Evolutionary conservation across 2,113 vertebrate species (phyloP).

Genomic region (Pelobates fuscus): DNA sequence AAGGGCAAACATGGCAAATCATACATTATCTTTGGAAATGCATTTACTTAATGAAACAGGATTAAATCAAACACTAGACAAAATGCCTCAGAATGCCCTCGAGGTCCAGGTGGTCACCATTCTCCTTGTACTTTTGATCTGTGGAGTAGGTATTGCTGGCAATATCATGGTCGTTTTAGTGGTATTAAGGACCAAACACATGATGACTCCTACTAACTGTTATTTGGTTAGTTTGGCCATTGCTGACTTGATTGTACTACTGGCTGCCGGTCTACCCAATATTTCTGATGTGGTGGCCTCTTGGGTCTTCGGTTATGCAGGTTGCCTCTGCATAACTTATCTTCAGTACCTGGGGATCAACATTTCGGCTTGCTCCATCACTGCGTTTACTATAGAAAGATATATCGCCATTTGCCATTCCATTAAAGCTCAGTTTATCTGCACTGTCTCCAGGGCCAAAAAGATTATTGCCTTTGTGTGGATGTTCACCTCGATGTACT

Average conservation of each 20-base stretch:
- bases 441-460: constrained; percentile 79
- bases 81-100: constrained; percentile 72
- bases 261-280: constrained; percentile 78
- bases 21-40: constrained; percentile 17
- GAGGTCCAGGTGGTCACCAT: constrained; percentile 81
- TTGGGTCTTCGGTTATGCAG: constrained; percentile 79
- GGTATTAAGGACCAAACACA: constrained; percentile 78
- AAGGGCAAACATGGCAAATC: constrained; percentile 46
- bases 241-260: constrained; percentile 79
- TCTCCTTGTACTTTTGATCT: constrained; percentile 78
- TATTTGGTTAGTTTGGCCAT: constrained; percentile 83
- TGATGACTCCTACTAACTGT: constrained; percentile 86
- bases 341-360: constrained; percentile 86
- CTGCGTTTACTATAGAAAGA: constrained; percentile 79
- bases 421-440: constrained; percentile 79
- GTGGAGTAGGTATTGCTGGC: constrained; percentile 77
- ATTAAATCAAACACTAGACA: constrained; percentile 61
- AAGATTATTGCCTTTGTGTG: constrained; percentile 78
- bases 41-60: neutral
- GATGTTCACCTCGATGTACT: constrained; percentile 79
- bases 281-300: constrained; percentile 74
- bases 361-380: constrained; percentile 80
- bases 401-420: constrained; percentile 84
- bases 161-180: constrained; percentile 83
- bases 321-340: constrained; percentile 84